Evolutionary conservation across 2,888 invertebrate species (phyloP), one percentile per base, ranked within the genome.

Genomic region (Drosophila parthenogenetica): DNA sequence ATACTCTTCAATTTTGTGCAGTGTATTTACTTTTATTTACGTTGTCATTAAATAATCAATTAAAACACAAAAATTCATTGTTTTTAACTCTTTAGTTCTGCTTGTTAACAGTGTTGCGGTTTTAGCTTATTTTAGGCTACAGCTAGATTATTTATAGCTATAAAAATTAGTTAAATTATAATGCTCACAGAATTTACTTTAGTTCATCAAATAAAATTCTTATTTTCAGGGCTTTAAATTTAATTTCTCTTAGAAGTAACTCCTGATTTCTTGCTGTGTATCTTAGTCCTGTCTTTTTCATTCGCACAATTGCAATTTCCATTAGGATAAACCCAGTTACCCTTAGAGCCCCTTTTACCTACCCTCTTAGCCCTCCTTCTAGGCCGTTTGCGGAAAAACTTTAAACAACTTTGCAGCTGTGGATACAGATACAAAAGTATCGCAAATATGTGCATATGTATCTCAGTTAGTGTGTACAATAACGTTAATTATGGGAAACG

Each of bases 401-500:
- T 79, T 73, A 49, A 60, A 57, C 66, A 78, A 73, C 79, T 73
- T 72, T 68, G 49, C 58, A 67, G 53, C 40, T n/a, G 53, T 29
- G 7, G 29, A n/a, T n/a, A n/a, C 8, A 49, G 35, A 50, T 43
- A 48, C 17, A 39, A 57, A 46, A 32, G 22, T 46, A 57, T 54
- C 17, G 37, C 2, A 45, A 40, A 64, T 49, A 51, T 45, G 43
- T 62, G 54, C 61, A n/a, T 55, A 43, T 50, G 48, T 59, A 73
- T 62, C 49, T 22, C 49, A 35, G 58, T 42, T 63, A 49, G 48
- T 67, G 55, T 65, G 66, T 65, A 83, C 73, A 86, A 83, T 88
- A 68, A 60, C 48, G 69, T 68, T 86, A 88, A 86, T 88, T 79
- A 83, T 86, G 86, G 75, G 86, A 86, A 86, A 40, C 66, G 69